Evolutionary conservation across 2,113 vertebrate species (phyloP), one percentile per base, ranked within the genome.

Genomic region (Gorsachius goisagi): DNA sequence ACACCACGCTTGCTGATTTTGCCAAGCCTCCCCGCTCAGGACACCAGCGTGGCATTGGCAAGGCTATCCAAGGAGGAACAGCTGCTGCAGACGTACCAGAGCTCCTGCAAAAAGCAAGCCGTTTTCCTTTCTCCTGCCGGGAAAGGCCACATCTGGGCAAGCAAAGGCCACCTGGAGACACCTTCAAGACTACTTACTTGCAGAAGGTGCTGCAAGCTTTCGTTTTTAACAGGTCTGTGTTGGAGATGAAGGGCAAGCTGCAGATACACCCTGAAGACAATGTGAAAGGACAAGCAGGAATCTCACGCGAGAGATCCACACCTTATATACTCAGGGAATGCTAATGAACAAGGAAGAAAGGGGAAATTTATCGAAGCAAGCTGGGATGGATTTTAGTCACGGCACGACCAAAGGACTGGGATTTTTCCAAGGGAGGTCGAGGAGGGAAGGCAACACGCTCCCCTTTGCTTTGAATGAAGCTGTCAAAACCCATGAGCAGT

Each of bases 1-100:
- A 14, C 5, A 9, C 39, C 0, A 0, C 1, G 1, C 33, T 39
- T 26, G 27, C 39, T 85, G 26, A 14, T 58, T 92, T 60, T 68
- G 89, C 86, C 89, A 85, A 73, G 53, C 47, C 39, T 47, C 49
- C 37, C 55, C 0, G 1, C 53, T 69, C 47, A 53, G 89, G 50
- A 73, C 50, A 80, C 50, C 73, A 81, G 68, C 6, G 0, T 7
- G 37, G 53, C 3, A 6, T 62, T 66, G 74, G 66, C 41, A 88
- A 59, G 37, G 86, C 69, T 69, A 37, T 30, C 37, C 30, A 20
- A 49, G 28, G 62, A 75, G 50, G 41, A 90, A 53, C 56, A 89
- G 69, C 64, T 85, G 79, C 60, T 79, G 58, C 88, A 87, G 62
- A 88, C 56, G 39, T 56, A 87, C 22, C 49, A 49, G n/a, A 62